Percentiles rank a stretch among this genome's conserved stretches.
phyloP scores from a whole-genome alignment of 2,113 vertebrate genomes.

The Vulpes vulpes region DNA sequence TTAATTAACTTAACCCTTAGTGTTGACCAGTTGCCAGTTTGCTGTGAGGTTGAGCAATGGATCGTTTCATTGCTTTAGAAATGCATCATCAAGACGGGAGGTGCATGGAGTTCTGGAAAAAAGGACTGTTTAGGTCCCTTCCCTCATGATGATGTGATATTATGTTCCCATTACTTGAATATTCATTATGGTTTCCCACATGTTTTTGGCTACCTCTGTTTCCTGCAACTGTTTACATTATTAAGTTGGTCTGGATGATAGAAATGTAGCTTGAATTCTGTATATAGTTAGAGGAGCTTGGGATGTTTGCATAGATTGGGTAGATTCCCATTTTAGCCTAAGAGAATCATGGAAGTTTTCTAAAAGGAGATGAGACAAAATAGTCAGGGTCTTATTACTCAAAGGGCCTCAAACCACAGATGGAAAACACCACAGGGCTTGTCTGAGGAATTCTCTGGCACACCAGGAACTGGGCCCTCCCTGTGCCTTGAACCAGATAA shows the following conservation, averaged over 20 bases:
- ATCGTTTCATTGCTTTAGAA: conserved; percentile 53
- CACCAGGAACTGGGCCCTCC: background rate
- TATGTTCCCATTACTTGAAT: conserved; percentile 80
- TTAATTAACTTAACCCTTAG: conserved; percentile 59
- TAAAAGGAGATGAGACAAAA: conserved; percentile 60
- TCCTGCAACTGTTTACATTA: conserved; percentile 83
- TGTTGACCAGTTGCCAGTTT: background rate
- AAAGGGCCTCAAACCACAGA: conserved; percentile 53
- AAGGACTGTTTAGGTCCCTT: conserved; percentile 35
- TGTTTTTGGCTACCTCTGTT: conserved; percentile 79
- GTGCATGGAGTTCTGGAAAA: conserved; percentile 67
- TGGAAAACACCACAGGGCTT: conserved; percentile 57
- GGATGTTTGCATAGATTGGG: conserved; percentile 35
- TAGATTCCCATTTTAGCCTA: conserved; percentile 59
- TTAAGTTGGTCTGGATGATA: conserved; percentile 76
- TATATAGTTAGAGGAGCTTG: conserved; percentile 20
- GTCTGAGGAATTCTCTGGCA: conserved; percentile 53
- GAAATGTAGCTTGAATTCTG: conserved; percentile 60
- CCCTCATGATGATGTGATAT: conserved; percentile 64
- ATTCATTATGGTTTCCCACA: conserved; percentile 80
- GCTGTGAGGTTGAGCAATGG: conserved; percentile 17
- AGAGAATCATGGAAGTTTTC: conserved; percentile 43
- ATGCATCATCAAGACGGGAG: conserved; percentile 37
- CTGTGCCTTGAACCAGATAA: conserved; percentile 12
- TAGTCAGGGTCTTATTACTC: conserved; percentile 39